Percentiles rank a stretch among this genome's conserved stretches.
Conservation (phyloP, 2,113 vertebrate genomes). For the Erythrolamprus reginae region DNA sequence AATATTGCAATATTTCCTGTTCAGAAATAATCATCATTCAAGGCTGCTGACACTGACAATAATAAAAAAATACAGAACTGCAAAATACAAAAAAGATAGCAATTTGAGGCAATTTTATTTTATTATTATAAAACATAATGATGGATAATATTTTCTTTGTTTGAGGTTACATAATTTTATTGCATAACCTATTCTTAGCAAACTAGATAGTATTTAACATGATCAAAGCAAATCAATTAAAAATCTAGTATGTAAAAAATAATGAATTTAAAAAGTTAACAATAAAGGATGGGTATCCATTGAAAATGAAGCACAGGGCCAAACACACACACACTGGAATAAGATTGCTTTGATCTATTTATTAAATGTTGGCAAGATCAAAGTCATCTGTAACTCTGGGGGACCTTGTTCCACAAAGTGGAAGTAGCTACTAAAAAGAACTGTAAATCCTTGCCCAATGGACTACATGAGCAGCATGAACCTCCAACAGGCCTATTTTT, state of each 20-base stretch:
- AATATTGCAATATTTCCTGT: neutral
- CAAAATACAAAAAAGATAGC: neutral
- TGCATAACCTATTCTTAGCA: neutral
- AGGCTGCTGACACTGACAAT: neutral
- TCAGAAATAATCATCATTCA: neutral
- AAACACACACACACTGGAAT: neutral
- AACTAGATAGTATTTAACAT: neutral
- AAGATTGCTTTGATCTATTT: neutral
- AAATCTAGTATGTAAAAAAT: neutral
- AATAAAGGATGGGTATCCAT: neutral
- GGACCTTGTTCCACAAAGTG: neutral
- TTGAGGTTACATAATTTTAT: neutral
- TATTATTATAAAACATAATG: neutral
- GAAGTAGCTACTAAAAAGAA: neutral
- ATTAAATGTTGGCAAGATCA: neutral
- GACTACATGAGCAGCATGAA: neutral
- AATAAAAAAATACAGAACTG: neutral
- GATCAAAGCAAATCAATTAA: neutral
- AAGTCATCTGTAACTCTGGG: neutral
- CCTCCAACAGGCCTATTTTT: neutral
- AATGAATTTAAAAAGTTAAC: neutral
- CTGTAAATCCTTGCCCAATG: neutral
- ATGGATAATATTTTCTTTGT: neutral
- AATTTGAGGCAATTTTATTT: neutral
- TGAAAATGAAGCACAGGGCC: neutral